Percentiles rank a stretch among this genome's conserved stretches.
These are phyloP conservation scores for Apaloderma vittatum DNA, from an alignment of 2,113 vertebrate species.

Conservation along the genomic window DNA sequence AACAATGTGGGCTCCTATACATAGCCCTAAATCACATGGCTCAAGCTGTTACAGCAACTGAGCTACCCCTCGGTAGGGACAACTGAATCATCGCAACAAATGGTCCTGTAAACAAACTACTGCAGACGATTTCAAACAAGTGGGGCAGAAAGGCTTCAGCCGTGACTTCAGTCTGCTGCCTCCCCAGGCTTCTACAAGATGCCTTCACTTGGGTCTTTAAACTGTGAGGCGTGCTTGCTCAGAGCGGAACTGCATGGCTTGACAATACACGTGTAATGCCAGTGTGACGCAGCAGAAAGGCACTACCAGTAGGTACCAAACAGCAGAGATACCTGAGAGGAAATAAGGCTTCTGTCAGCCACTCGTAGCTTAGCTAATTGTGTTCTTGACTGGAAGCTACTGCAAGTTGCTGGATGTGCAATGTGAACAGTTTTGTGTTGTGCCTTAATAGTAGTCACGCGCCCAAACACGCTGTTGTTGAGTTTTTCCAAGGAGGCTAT, in stretches of 20 bases:
- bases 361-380: background rate
- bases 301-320: background rate
- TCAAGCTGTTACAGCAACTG: background rate
- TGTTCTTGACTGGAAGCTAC: background rate
- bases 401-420: background rate
- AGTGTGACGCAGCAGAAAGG: background rate
- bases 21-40: background rate
- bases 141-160: background rate
- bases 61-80: background rate
- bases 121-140: background rate
- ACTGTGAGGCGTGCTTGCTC: background rate
- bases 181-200: background rate
- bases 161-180: background rate
- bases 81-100: background rate
- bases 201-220: background rate
- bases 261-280: rapidly evolving
- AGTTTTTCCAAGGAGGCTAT: background rate
- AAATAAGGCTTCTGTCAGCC: background rate
- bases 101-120: background rate
- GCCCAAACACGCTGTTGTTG: background rate
- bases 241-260: background rate
- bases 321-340: background rate
- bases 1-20: background rate
- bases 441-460: background rate
- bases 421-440: background rate